These are phyloP conservation scores for Schizotus pectinicornis DNA, from an alignment of 2,888 invertebrate genomes.

Conservation along the genomic window DNA sequence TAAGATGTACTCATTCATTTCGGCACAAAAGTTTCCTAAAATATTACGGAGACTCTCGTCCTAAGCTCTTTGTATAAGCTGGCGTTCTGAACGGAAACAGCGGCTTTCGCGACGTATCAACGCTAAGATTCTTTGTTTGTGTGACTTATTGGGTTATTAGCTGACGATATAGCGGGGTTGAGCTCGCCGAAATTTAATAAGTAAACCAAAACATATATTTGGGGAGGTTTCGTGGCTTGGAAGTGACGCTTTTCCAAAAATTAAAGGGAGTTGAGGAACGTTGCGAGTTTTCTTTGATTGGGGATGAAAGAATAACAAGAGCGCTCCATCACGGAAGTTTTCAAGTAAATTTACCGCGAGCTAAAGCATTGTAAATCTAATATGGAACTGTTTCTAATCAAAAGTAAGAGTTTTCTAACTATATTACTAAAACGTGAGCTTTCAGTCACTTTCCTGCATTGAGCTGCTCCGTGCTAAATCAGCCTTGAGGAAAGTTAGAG, in stretches of 20 bases:
- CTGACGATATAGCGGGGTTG: too few species aligned
- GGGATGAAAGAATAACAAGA: slow-evolving; percentile 35
- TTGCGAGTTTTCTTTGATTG: slow-evolving; percentile 17
- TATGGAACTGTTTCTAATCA: slow-evolving; percentile 46
- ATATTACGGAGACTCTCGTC: background rate
- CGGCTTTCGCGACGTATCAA: too few species aligned
- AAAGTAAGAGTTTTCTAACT: slow-evolving; percentile 45
- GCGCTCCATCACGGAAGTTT: slow-evolving; percentile 37
- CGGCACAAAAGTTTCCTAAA: background rate
- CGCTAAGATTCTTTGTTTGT: too few species aligned
- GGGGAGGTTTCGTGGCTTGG: too few species aligned
- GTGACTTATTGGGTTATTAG: too few species aligned
- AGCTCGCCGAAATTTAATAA: too few species aligned
- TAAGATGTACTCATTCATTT: slow-evolving; percentile 1
- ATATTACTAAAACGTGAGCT: slow-evolving; percentile 41
- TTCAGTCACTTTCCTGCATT: slow-evolving; percentile 20
- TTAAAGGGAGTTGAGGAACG: slow-evolving; percentile 22
- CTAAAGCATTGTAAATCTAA: slow-evolving; percentile 49
- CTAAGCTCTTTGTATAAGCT: too few species aligned
- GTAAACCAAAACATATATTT: too few species aligned
- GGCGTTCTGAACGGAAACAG: too few species aligned
- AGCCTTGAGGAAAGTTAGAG: background rate
- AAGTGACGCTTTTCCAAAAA: too few species aligned
- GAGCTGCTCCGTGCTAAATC: slow-evolving; percentile 3
- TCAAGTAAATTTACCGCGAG: slow-evolving; percentile 46